Percentiles rank a stretch among this genome's conserved stretches.
These are phyloP conservation scores for Drosophila chauvacae DNA, from an alignment of 1,140 invertebrate species.

Conservation along the genomic window DNA sequence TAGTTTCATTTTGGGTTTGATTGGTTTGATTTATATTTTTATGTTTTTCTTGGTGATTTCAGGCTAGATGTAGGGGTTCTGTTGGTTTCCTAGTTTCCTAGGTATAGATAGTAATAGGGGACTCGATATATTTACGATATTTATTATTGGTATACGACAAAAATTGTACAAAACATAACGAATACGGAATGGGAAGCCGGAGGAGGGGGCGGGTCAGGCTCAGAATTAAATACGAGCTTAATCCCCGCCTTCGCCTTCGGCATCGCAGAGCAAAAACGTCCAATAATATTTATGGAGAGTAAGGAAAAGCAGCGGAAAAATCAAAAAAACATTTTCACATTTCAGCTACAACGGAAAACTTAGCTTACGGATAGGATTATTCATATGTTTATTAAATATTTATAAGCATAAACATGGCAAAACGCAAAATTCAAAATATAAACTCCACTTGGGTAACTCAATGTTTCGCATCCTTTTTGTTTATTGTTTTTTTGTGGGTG, in stretches of 20 bases:
- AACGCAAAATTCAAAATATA: constrained; percentile 58
- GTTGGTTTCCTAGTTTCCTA: constrained; percentile 62
- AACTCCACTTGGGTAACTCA: constrained; percentile 39
- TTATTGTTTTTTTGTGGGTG: constrained; percentile 18
- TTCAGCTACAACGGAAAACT: constrained; percentile 79
- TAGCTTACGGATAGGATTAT: constrained; percentile 61
- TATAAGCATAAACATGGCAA: constrained; percentile 67
- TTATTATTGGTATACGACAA: constrained; percentile 59
- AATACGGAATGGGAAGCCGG: constrained; percentile 8
- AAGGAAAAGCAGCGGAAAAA: constrained; percentile 35
- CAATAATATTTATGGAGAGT: constrained; percentile 39
- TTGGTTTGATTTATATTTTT: constrained; percentile 39
- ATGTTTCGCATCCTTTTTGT: constrained; percentile 17
- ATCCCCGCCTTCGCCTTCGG: constrained; percentile 16
- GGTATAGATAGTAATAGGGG: constrained; percentile 44
- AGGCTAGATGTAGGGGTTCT: constrained; percentile 48
- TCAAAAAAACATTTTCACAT: constrained; percentile 68
- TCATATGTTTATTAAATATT: constrained; percentile 53
- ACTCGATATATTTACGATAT: constrained; percentile 66
- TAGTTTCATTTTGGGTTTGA: constrained; percentile 42
- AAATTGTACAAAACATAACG: constrained; percentile 59
- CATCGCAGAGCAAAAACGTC: constrained; percentile 50
- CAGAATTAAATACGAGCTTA: constrained; percentile 10
- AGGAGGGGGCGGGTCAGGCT: constrained; percentile 17
- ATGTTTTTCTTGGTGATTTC: constrained; percentile 37